Base-by-base conservation (phyloP, 64 coral and sea anemone species). In the Montipora sp. region DNA sequence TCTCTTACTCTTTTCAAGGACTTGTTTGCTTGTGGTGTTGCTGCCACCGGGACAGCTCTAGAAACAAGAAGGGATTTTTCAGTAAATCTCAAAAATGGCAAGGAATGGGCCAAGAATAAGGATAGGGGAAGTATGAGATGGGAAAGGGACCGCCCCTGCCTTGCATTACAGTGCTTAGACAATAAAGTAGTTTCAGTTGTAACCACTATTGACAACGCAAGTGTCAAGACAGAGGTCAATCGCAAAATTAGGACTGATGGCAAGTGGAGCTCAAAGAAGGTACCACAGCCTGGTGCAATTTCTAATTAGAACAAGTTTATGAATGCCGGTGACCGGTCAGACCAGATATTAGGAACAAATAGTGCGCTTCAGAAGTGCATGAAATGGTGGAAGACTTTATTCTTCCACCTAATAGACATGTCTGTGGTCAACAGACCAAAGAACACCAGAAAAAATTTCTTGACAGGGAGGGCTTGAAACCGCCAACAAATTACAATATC, bases 361-460 rank as follows among this genome's bases (percentile, higher is more conserved):
- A 7, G 47, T 67, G 82, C 65, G 16, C 4, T 87, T 5, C 43
- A 19, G 15, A 93, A 93, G 66, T 78, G 73, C 51, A 73, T 50
- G 36, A 78, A 74, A 18, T 92, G 81, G 90, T 93, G 91, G 91
- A 93, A 93, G 44, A 78, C 75, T 49, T 47, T 86, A 15, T 93
- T 93, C 53, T 93, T 87, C 51, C 51, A 55, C 9, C 9, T 55
- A 5, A 67, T 78, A 12, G 91, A 93, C 55, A 93, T 93, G 16
- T 81, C 91, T 4, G 74, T 87, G 5, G 66, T 70, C 14, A 70
- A 16, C 18, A 5, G 66, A 1, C 18, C 66, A 70, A 15, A 16
- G 66, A 10, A 70, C 14, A 70, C 66, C 66, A 70, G 8, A 16
- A 11, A 70, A 70, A 21, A 13, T 70, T 16, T 70, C n/a, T 0